Percentiles rank a stretch among this genome's conserved stretches.
phyloP scores from a whole-genome alignment of 2,797 vertebrate species.

The Acrossocheilus fasciatus region DNA sequence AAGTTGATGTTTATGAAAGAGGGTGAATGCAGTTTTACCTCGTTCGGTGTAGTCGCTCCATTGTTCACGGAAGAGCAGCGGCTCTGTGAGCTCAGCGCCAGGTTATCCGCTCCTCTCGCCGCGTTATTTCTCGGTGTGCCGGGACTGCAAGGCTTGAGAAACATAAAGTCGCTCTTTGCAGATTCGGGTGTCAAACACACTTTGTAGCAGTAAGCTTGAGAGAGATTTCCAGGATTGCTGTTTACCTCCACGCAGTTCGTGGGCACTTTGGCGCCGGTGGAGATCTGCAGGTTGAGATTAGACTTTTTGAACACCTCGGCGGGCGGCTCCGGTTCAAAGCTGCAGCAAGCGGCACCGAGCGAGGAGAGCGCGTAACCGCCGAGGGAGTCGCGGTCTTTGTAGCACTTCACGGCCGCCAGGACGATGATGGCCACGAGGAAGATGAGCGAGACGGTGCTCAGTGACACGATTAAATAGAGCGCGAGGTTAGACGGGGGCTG shows the following conservation, averaged over 20 bases:
- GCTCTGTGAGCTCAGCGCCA: conserved; percentile 75
- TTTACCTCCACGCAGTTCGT: conserved; percentile 84
- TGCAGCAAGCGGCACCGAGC: conserved; percentile 81
- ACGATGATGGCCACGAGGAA: conserved; percentile 91
- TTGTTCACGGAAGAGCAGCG: conserved; percentile 76
- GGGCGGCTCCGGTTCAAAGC: conserved; percentile 79
- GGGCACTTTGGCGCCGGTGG: conserved; percentile 80
- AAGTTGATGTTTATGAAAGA: neutral
- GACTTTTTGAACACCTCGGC: conserved; percentile 86
- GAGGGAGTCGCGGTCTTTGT: conserved; percentile 78
- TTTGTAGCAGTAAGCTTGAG: conserved; percentile 91
- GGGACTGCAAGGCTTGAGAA: conserved; percentile 89
- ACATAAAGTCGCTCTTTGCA: conserved; percentile 95
- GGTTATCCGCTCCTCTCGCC: conserved; percentile 79
- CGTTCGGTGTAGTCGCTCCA: conserved; percentile 82
- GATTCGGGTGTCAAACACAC: conserved; percentile 90
- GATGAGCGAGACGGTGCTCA: conserved; percentile 89
- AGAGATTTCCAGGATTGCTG: conserved; percentile 73
- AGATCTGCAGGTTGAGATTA: conserved; percentile 83
- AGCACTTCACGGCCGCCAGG: conserved; percentile 87
- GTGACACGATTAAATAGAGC: conserved; percentile 90
- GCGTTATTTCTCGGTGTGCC: conserved; percentile 83
- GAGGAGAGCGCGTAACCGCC: conserved; percentile 79
- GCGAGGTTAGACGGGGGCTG: conserved; percentile 85
- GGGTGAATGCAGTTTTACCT: conserved; percentile 76